Conservation (phyloP, 2,797 vertebrate genomes). For the Poeciliopsis presidionis region DNA sequence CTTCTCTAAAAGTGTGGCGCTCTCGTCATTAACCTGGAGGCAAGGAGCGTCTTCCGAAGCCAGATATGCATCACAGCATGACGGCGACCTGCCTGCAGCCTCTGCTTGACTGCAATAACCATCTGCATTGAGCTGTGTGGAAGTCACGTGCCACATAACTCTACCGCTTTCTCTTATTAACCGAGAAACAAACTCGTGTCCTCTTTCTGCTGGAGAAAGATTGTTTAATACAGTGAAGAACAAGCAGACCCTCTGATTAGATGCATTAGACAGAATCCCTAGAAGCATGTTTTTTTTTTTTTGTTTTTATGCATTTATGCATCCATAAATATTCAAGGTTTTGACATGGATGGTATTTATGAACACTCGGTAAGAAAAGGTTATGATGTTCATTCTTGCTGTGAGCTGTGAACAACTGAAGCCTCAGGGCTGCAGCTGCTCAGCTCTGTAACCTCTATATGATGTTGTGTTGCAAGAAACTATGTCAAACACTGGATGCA, state of each 20-base stretch:
- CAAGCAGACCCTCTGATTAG: neutral
- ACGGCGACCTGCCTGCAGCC: constrained; percentile 58
- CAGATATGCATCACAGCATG: constrained; percentile 54
- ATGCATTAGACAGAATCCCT: neutral
- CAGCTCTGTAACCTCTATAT: constrained; percentile 3
- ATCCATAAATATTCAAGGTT: constrained; percentile 11
- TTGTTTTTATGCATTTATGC: neutral
- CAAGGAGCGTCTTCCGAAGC: constrained; percentile 25
- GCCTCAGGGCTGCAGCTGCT: constrained; percentile 17
- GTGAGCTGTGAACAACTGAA: constrained; percentile 41
- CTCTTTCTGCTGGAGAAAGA: constrained; percentile 10
- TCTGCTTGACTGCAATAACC: constrained; percentile 57
- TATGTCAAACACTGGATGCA: constrained; percentile 15
- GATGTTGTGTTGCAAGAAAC: constrained; percentile 11
- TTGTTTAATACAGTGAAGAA: constrained; percentile 1
- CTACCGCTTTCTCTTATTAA: constrained; percentile 38
- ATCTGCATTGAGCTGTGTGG: constrained; percentile 46
- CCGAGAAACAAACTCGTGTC: constrained; percentile 23
- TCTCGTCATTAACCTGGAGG: constrained; percentile 52
- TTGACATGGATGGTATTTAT: constrained; percentile 53
- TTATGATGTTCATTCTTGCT: constrained; percentile 37
- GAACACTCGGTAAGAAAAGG: constrained; percentile 44
- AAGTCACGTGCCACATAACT: constrained; percentile 51
- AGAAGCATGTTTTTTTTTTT: neutral
- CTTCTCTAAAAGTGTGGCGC: constrained; percentile 43